phyloP scores from a whole-genome alignment of 2,888 invertebrate genomes.

The Melipona bicolor region DNA sequence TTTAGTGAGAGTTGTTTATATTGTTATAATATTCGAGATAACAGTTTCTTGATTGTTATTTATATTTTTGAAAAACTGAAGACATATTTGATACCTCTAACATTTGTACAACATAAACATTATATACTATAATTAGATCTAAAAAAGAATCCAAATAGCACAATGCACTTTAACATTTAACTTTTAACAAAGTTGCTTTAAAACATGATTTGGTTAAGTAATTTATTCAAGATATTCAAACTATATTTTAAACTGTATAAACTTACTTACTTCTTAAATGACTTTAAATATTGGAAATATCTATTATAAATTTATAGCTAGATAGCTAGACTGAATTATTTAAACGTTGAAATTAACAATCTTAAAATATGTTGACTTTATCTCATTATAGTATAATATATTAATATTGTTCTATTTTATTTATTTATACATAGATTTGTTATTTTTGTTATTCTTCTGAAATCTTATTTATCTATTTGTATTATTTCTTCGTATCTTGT shows the following conservation, averaged over 20 bases:
- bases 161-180: background rate
- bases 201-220: background rate
- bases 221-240: background rate
- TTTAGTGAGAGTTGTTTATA: slow-evolving; percentile 16
- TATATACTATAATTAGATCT: slow-evolving; percentile 16
- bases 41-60: slow-evolving; percentile 23
- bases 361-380: slow-evolving; percentile 1
- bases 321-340: background rate
- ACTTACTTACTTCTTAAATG: slow-evolving; percentile 2
- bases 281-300: background rate
- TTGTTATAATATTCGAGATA: slow-evolving; percentile 19
- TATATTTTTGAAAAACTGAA: slow-evolving; percentile 19
- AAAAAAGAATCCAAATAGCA: background rate
- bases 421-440: background rate
- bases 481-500: background rate
- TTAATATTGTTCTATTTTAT: background rate
- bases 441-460: slow-evolving; percentile 1
- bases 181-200: background rate
- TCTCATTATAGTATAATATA: background rate
- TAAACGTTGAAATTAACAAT: background rate
- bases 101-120: slow-evolving; percentile 1
- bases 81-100: slow-evolving; percentile 19
- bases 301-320: background rate
- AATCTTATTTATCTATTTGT: background rate
- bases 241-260: background rate